Conservation (phyloP, 2,797 vertebrate genomes). For the Pseudochaenichthys georgianus region DNA sequence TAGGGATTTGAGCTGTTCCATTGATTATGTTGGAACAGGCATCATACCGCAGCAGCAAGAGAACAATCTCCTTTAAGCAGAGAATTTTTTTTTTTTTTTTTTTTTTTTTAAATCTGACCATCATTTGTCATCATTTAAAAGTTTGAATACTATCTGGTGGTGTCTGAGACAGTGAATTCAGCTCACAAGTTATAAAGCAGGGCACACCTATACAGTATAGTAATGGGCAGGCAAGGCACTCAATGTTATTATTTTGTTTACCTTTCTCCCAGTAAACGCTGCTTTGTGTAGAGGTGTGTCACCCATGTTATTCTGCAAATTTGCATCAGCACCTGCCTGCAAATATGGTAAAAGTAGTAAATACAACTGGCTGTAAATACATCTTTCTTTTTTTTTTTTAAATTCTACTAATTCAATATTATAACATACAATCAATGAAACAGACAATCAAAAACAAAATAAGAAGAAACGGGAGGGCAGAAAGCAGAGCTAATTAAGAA, state of each 20-base stretch:
- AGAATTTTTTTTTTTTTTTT: too few species aligned
- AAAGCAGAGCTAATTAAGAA: too few species aligned
- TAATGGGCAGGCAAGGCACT: background rate
- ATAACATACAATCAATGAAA: too few species aligned
- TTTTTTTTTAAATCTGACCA: background rate
- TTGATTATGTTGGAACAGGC: slow-evolving; percentile 90
- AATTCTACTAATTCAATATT: too few species aligned
- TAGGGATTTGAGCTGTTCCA: slow-evolving; percentile 91
- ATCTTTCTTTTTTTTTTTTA: too few species aligned
- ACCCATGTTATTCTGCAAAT: slow-evolving; percentile 90
- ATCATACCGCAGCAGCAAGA: slow-evolving; percentile 90
- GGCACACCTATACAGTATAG: background rate
- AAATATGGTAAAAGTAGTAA: slow-evolving; percentile 34
- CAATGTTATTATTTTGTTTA: slow-evolving; percentile 59
- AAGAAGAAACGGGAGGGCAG: too few species aligned
- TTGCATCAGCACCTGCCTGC: slow-evolving; percentile 90
- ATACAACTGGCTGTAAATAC: background rate
- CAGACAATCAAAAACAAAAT: too few species aligned
- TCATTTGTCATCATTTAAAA: slow-evolving; percentile 22
- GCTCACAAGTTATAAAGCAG: background rate
- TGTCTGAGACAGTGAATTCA: slow-evolving; percentile 8
- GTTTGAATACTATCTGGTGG: slow-evolving; percentile 5
- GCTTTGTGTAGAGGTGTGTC: slow-evolving; percentile 94
- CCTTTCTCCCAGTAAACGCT: slow-evolving; percentile 90
- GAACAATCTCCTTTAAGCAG: slow-evolving; percentile 88